Evolutionary conservation across 2,888 invertebrate genomes (phyloP).

Genomic region (Aphodius sticticus): DNA sequence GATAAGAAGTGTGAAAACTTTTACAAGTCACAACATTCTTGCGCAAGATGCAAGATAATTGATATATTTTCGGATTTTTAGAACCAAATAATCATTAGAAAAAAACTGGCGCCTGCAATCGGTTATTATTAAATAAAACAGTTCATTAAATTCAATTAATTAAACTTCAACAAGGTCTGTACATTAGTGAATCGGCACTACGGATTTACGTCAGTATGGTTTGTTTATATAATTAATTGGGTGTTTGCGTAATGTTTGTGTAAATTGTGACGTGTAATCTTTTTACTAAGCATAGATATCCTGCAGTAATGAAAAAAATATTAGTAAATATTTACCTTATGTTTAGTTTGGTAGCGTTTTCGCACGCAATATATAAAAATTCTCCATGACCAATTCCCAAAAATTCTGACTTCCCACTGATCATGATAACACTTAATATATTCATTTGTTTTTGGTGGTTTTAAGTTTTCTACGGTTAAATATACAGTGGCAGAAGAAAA

Average conservation of each 20-base stretch:
- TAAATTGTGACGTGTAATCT: background rate
- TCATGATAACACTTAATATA: too few species aligned
- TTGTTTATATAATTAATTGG: constrained; percentile 4
- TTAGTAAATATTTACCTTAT: background rate
- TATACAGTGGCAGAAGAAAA: too few species aligned
- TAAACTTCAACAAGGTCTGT: background rate
- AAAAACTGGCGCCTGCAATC: background rate
- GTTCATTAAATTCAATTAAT: constrained; percentile 4
- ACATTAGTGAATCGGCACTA: background rate
- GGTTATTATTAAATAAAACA: background rate
- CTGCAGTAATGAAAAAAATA: background rate
- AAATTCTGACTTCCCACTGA: background rate
- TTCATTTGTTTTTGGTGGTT: too few species aligned
- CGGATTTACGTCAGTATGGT: background rate
- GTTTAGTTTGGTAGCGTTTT: too few species aligned
- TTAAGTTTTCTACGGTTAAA: too few species aligned
- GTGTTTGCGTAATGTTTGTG: background rate
- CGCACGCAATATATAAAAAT: background rate
- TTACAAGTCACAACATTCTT: background rate
- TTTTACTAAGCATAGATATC: background rate
- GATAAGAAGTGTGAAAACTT: background rate
- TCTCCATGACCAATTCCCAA: background rate
- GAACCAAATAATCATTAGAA: background rate
- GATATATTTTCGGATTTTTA: background rate
- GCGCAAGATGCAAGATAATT: background rate